Evolutionary conservation across 2,888 invertebrate genomes (phyloP).

Genomic region (Crossocerus cetratus): DNA sequence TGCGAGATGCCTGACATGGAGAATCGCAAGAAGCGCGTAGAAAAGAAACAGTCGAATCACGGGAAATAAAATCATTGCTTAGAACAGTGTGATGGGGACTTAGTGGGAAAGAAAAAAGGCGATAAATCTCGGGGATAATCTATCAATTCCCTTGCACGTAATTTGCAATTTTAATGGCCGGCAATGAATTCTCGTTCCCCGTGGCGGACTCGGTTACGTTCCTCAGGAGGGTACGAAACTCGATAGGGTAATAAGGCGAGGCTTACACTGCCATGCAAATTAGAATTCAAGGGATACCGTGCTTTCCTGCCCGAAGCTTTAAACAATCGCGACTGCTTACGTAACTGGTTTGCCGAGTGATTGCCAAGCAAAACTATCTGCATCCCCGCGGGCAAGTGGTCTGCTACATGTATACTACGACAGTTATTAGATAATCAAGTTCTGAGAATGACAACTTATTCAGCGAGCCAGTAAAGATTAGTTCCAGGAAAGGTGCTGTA

Average conservation of each 20-base stretch:
- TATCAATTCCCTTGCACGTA: constrained; percentile 58
- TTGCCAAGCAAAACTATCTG: neutral
- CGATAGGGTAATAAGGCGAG: constrained; percentile 52
- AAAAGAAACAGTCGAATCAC: neutral
- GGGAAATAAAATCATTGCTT: constrained; percentile 6
- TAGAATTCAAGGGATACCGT: constrained; percentile 41
- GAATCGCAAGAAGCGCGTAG: no score
- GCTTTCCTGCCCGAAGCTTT: constrained; percentile 31
- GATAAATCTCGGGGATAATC: constrained; percentile 26
- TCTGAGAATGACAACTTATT: no score
- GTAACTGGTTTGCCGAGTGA: neutral
- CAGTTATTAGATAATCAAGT: no score
- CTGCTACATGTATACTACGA: no score
- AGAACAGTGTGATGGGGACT: neutral
- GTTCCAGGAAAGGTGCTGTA: neutral
- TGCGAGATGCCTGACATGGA: no score
- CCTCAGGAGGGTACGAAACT: constrained; percentile 46
- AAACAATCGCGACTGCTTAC: neutral
- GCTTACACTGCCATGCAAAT: constrained; percentile 53
- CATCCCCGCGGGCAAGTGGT: no score
- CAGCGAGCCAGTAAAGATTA: no score
- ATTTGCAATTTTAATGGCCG: constrained; percentile 69
- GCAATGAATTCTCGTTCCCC: constrained; percentile 32
- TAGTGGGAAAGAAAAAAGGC: constrained; percentile 10
- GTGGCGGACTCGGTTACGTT: constrained; percentile 24